These are phyloP conservation scores for Melospiza melodia DNA, from an alignment of 2,113 vertebrate genomes.

Conservation along the genomic window DNA sequence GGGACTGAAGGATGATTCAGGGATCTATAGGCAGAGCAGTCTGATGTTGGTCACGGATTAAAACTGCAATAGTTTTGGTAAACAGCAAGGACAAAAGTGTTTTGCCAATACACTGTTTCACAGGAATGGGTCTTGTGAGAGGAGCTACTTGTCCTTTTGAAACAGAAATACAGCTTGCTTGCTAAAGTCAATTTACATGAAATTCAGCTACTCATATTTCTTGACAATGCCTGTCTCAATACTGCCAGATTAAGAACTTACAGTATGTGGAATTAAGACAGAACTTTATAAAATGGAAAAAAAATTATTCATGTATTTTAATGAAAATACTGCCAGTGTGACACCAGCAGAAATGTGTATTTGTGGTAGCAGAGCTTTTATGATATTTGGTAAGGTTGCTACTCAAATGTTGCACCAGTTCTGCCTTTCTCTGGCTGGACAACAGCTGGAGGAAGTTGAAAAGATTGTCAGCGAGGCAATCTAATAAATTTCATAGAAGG, in stretches of 20 bases:
- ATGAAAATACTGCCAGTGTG: not conserved
- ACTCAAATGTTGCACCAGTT: not conserved
- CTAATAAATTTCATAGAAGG: not conserved
- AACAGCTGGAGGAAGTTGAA: not conserved
- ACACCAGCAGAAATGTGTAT: rapidly evolving
- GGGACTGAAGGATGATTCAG: not conserved
- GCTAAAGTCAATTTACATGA: not conserved
- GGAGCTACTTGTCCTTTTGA: not conserved
- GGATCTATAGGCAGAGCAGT: not conserved
- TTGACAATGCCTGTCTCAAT: not conserved
- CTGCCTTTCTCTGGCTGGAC: not conserved
- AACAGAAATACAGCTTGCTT: not conserved
- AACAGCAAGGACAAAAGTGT: not conserved
- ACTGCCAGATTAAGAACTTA: not conserved
- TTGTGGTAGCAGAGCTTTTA: not conserved
- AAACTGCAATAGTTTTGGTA: not conserved
- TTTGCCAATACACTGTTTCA: not conserved
- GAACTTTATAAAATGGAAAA: not conserved
- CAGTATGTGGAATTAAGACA: not conserved
- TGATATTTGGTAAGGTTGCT: not conserved
- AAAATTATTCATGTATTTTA: not conserved
- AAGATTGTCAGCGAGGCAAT: not conserved
- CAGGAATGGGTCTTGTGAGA: not conserved
- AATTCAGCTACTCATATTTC: not conserved
- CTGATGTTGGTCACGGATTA: not conserved